Evolutionary conservation across 2,888 invertebrate species (phyloP), one percentile per base, ranked within the genome.

Genomic region (Leucophenga maculata): DNA sequence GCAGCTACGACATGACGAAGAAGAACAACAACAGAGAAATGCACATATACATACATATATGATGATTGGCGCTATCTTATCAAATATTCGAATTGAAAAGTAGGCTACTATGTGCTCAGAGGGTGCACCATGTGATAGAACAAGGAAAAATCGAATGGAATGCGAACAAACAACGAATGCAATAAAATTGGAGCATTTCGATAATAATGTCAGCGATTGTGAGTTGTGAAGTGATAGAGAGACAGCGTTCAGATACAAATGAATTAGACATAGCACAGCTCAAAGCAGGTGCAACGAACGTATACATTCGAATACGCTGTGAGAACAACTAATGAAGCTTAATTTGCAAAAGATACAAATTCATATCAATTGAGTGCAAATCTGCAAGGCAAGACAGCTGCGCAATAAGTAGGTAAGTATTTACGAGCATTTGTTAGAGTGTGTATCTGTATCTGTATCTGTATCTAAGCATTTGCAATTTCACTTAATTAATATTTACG

Each of bases 21-120:
- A 55, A 55, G 11, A 20, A 54, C 20, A 54, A 9, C 54, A 54
- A 20, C 54, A 6, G 52, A 11, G 55, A 14, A 14, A 11, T 14
- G 20, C 20, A 54, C 16, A 18, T 6, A 54, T 57, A 31, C 14
- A 31, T n/a, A n/a, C n/a, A n/a, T n/a, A 32, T 32, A 32, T 32
- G 32, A 32, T 39, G 39, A 39, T 39, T 72, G 75, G 72, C 82
- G 81, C 83, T 80, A 83, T 80, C 83, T 80, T 80, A 80, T 80
- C 80, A 83, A 80, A 76, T 68, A 65, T 71, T 72, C 67, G 75
- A 39, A 32, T 67, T 74, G 72, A 65, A 79, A 80, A 83, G 72
- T 80, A 78, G 83, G 83, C 74, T 39, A 11, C 39, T 39, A 11
- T 39, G 39, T 39, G 39, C 11, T 11, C 8, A 39, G 39, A 39